Percentiles rank a stretch among this genome's conserved stretches.
These are phyloP conservation scores for Apostichopus parvimensis DNA, from an alignment of 35 echinoderm and acorn worm genomes.

Conservation along the genomic window DNA sequence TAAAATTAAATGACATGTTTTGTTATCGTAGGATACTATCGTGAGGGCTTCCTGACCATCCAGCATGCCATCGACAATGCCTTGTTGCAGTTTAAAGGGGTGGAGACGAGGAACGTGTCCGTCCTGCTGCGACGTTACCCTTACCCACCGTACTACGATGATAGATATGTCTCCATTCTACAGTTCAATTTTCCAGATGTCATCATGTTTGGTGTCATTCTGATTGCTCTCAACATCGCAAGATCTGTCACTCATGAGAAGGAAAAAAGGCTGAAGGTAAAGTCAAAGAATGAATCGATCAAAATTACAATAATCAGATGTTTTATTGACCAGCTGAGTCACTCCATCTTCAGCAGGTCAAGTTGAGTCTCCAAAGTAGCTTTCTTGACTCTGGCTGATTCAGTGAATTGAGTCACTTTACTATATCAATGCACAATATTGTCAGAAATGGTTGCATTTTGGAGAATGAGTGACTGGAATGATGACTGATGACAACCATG, in stretches of 20 bases:
- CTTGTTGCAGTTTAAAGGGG: slow-evolving; percentile 58
- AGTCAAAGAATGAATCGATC: too few species aligned
- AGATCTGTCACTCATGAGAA: slow-evolving; percentile 87
- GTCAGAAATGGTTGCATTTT: too few species aligned
- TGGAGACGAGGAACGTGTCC: slow-evolving; percentile 49
- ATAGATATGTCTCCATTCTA: slow-evolving; percentile 78
- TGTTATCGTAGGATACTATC: slow-evolving; percentile 73
- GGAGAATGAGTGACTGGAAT: too few species aligned
- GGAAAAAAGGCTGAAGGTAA: slow-evolving; percentile 91
- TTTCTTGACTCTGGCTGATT: too few species aligned
- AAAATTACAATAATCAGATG: too few species aligned
- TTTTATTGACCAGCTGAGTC: too few species aligned
- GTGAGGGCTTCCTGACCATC: slow-evolving; percentile 89
- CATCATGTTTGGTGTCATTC: slow-evolving; percentile 81
- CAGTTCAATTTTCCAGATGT: slow-evolving; percentile 86
- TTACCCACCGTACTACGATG: slow-evolving; percentile 94
- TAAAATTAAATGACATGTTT: neutral
- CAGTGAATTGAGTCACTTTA: too few species aligned
- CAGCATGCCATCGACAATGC: slow-evolving; percentile 86
- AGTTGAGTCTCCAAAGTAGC: too few species aligned
- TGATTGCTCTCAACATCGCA: slow-evolving; percentile 78
- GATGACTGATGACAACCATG: too few species aligned
- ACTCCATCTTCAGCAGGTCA: too few species aligned
- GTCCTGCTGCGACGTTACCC: slow-evolving; percentile 81
- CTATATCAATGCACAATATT: too few species aligned